These are phyloP conservation scores for Anolis sagrei DNA, from an alignment of 2,113 vertebrate species.

Conservation along the genomic window DNA sequence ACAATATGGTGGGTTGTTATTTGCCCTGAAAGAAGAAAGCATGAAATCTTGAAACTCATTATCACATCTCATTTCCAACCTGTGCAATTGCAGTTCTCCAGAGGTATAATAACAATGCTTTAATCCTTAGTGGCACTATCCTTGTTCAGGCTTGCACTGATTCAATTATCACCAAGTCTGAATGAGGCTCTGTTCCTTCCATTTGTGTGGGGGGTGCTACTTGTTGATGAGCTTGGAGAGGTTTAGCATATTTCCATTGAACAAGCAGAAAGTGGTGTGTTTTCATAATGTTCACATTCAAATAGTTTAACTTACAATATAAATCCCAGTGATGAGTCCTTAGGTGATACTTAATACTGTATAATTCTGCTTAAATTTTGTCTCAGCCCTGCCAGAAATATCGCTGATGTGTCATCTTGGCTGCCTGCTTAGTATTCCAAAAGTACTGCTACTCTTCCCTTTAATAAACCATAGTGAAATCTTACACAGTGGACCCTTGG, in stretches of 20 bases:
- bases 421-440: constrained; percentile 23
- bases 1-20: constrained; percentile 3
- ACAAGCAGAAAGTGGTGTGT: constrained; percentile 22
- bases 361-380: constrained; percentile 11
- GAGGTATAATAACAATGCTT: background rate
- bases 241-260: background rate
- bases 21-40: background rate
- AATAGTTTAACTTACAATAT: constrained; percentile 18
- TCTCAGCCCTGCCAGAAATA: background rate
- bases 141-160: constrained; percentile 11
- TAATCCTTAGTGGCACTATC: background rate
- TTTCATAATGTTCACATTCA: constrained; percentile 17
- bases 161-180: constrained; percentile 23
- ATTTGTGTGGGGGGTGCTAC: background rate
- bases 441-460: constrained; percentile 28
- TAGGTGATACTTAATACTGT: background rate
- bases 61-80: constrained; percentile 19
- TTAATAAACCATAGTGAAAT: constrained; percentile 7
- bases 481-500: background rate
- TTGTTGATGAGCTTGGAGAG: background rate
- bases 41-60: constrained; percentile 25
- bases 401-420: constrained; percentile 17
- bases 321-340: constrained; percentile 25
- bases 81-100: background rate
- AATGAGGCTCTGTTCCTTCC: background rate